These are phyloP conservation scores for Teinopalpus imperialis DNA, from an alignment of 2,888 invertebrate species.

Conservation along the genomic window DNA sequence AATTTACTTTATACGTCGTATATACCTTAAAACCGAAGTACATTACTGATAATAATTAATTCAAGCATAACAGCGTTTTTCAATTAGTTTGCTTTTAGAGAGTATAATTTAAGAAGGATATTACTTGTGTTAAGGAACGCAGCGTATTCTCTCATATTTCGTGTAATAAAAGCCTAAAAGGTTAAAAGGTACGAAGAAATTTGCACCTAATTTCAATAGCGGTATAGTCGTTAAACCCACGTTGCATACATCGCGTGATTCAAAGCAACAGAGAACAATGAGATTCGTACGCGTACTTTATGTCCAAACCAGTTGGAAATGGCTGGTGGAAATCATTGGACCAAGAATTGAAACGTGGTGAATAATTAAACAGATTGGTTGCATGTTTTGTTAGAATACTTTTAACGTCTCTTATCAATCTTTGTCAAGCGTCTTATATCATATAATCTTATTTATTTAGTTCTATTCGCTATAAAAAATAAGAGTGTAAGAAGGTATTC, in stretches of 20 bases:
- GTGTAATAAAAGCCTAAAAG: constrained; percentile 2
- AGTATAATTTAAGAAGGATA: background rate
- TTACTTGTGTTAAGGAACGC: background rate
- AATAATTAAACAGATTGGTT: constrained; percentile 2
- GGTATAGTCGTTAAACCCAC: background rate
- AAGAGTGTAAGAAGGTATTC: too few relatives aligned
- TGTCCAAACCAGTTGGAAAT: constrained; percentile 6
- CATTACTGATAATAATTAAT: too few relatives aligned
- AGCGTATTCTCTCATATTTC: background rate
- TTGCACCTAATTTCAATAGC: background rate
- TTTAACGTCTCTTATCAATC: too few relatives aligned
- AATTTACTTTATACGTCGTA: too few relatives aligned
- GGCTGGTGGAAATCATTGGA: constrained; percentile 7
- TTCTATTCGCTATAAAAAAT: too few relatives aligned
- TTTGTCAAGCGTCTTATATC: too few relatives aligned
- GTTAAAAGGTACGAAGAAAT: background rate
- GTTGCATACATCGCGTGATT: background rate
- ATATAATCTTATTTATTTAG: too few relatives aligned
- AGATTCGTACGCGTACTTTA: constrained; percentile 9
- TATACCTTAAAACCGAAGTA: too few relatives aligned
- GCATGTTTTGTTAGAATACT: background rate
- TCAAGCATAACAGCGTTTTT: too few relatives aligned
- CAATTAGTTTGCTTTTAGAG: constrained; percentile 1
- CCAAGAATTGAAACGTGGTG: constrained; percentile 6
- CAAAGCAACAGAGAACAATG: constrained; percentile 10